Conservation (phyloP, 2,888 invertebrate genomes). For the Masnerella sp. region DNA sequence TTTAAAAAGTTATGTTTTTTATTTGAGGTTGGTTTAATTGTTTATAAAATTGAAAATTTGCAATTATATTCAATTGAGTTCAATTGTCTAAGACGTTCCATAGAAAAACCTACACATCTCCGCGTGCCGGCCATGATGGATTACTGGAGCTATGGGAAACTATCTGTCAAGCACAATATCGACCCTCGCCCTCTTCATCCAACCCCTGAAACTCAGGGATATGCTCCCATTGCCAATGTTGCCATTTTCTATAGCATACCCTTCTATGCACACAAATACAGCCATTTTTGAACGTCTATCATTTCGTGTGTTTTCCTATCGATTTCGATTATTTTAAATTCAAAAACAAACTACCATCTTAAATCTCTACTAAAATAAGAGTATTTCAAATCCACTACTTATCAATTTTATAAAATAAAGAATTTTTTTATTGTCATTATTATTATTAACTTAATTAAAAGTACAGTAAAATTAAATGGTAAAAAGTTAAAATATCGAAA, state of each 20-base stretch:
- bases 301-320: constrained; percentile 36
- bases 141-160: constrained; percentile 77
- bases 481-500: too few species aligned
- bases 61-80: constrained; percentile 63
- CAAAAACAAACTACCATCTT: neutral
- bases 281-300: constrained; percentile 50
- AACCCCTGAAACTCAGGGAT: constrained; percentile 70
- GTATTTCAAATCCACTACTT: neutral
- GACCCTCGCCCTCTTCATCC: constrained; percentile 75
- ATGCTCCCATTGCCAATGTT: constrained; percentile 64
- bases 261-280: constrained; percentile 45
- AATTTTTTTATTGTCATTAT: neutral
- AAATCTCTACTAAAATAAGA: neutral
- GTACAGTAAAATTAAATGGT: too few species aligned
- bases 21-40: too few species aligned
- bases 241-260: constrained; percentile 57
- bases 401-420: neutral
- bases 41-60: neutral
- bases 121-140: constrained; percentile 77
- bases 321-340: constrained; percentile 32
- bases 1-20: too few species aligned
- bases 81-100: constrained; percentile 73
- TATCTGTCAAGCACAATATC: constrained; percentile 78
- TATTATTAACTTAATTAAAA: too few species aligned
- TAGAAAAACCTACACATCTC: constrained; percentile 76